Percentiles rank a stretch among this genome's conserved stretches.
phyloP scores from a whole-genome alignment of 2,888 invertebrate species.

The Eupithecia pulchellata region DNA sequence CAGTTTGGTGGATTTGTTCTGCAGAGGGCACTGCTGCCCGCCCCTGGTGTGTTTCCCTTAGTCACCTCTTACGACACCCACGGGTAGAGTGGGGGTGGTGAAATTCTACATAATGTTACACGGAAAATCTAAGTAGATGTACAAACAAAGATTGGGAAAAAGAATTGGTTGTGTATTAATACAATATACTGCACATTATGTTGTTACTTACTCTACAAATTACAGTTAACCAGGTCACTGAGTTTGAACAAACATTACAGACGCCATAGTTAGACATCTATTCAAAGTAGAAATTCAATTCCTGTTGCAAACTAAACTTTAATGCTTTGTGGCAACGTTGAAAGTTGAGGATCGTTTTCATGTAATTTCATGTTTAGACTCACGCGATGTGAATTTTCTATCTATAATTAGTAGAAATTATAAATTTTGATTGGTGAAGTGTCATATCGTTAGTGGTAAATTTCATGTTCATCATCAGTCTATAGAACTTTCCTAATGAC shows the following conservation, averaged over 20 bases:
- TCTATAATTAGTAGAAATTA: background rate
- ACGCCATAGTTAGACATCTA: conserved; percentile 60
- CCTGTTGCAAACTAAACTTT: conserved; percentile 4
- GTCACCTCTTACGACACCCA: too few relatives aligned
- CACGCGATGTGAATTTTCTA: background rate
- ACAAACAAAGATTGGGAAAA: background rate
- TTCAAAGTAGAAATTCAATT: conserved; percentile 54
- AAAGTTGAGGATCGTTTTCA: too few relatives aligned
- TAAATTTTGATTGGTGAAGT: background rate
- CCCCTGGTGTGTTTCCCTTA: too few relatives aligned
- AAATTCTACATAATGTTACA: too few relatives aligned
- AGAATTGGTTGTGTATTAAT: background rate
- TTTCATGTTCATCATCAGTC: too few relatives aligned
- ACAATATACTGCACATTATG: background rate
- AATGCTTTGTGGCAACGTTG: background rate
- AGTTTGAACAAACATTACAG: conserved; percentile 52
- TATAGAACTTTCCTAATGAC: too few relatives aligned
- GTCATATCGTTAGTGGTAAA: too few relatives aligned
- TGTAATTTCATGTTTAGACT: background rate
- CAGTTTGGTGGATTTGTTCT: too few relatives aligned
- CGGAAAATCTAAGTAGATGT: too few relatives aligned
- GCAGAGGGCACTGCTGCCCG: too few relatives aligned
- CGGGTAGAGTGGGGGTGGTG: too few relatives aligned
- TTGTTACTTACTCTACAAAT: conserved; percentile 31
- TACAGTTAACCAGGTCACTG: conserved; percentile 49